Conservation (phyloP, 2,888 invertebrate species). For the Cheilosia grossa region DNA sequence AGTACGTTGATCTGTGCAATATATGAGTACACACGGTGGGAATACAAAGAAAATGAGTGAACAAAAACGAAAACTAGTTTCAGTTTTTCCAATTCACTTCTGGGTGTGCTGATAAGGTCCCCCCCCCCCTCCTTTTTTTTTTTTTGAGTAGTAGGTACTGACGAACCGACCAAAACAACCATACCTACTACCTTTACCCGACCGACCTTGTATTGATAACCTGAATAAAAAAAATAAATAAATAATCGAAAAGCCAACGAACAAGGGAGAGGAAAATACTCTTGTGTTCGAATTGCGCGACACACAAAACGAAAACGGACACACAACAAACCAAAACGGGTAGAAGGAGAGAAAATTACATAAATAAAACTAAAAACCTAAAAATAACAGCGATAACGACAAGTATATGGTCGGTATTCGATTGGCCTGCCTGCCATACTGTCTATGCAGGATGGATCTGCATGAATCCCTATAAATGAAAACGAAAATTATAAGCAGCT, state of each 20-base stretch:
- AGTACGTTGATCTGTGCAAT: constrained; percentile 67
- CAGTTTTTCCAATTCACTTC: constrained; percentile 44
- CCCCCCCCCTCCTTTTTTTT: too few relatives aligned
- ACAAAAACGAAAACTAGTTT: constrained; percentile 33
- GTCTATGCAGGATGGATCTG: constrained; percentile 60
- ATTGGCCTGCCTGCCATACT: constrained; percentile 52
- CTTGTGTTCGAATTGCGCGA: neutral
- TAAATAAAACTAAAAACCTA: constrained; percentile 60
- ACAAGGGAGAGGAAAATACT: constrained; percentile 40
- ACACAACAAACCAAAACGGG: constrained; percentile 26
- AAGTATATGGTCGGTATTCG: neutral
- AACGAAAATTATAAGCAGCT: constrained; percentile 2
- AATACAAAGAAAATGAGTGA: neutral
- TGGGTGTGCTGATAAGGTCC: constrained; percentile 47
- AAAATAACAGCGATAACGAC: constrained; percentile 40
- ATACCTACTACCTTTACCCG: constrained; percentile 60
- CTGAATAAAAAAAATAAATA: constrained; percentile 62
- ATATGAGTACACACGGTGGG: neutral
- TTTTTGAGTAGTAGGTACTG: neutral
- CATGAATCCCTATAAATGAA: constrained; percentile 18
- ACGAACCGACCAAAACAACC: constrained; percentile 11
- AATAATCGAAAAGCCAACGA: constrained; percentile 23
- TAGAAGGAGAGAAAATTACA: constrained; percentile 52
- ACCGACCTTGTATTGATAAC: constrained; percentile 75
- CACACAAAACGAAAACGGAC: constrained; percentile 39